Base-by-base conservation (phyloP, 2,797 vertebrate genomes). In the Lycodopsis pacificus region DNA sequence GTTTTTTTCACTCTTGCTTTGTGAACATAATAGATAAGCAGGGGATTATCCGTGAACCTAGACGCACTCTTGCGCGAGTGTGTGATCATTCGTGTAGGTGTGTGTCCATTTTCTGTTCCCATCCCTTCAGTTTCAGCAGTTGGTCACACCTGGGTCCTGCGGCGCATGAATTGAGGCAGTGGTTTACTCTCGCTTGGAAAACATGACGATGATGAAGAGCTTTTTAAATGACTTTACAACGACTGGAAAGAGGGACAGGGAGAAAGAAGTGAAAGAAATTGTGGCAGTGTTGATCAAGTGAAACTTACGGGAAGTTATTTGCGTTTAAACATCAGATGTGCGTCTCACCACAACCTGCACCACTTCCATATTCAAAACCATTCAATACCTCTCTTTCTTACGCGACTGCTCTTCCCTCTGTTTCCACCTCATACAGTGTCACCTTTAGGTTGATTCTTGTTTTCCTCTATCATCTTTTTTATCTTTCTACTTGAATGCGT, bases 141-240 rank as follows among this genome's bases (percentile, higher is more conserved):
- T 65, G 82, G 85, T 90, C 87, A 84, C 87, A 95, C 90, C 92
- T 95, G 92, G 89, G 85, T 71, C 80, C 71, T 79, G 79, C 46
- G 42, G 77, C 4, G 7, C 65, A 32, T 73, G 76, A 88, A 89
- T 84, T 76, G 82, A 86, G 86, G 72, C 83, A 70, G 89, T 89
- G 89, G 91, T 90, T 94, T 75, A 71, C 80, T 85, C 82, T 82
- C 81, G 59, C 74, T 91, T 91, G 82, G 74, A 82, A 81, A 87
- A 87, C 79, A 79, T 69, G 76, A 73, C n/a, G n/a, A n/a, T n/a
- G n/a, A n/a, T n/a, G 66, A 83, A 65, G 42, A 83, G 78, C 82
- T 83, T 71, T 44, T 53, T 78, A 68, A 79, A 59, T 51, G 54
- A 76, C 77, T 75, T 69, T 66, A 68, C 61, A 66, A 48, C 36